A percentile compares a stretch with the other conserved stretches of the same genome.
Evolutionary conservation across 2,888 invertebrate species (phyloP).

Genomic region (Dynastes grantii): DNA sequence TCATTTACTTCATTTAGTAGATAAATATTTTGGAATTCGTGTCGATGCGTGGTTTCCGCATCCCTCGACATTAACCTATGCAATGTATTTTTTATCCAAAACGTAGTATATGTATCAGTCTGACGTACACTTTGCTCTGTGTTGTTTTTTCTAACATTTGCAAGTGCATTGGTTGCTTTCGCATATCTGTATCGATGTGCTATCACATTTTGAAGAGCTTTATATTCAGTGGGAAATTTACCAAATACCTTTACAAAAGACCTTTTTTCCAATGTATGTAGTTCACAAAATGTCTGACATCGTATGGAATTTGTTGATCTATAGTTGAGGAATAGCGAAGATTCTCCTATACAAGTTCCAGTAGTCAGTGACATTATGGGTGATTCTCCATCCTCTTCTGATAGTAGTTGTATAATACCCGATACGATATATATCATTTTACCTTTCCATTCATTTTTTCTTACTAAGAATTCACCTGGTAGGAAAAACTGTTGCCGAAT

Average conservation of each 20-base stretch:
- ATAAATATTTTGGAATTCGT: slow-evolving; percentile 55
- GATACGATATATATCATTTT: slow-evolving; percentile 72
- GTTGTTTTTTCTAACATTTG: slow-evolving; percentile 18
- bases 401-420: slow-evolving; percentile 72
- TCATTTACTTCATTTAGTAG: slow-evolving; percentile 52
- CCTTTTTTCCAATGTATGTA: slow-evolving; percentile 45
- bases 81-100: slow-evolving; percentile 55
- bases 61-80: slow-evolving; percentile 55
- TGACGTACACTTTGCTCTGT: slow-evolving; percentile 20
- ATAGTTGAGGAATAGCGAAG: slow-evolving; percentile 66
- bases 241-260: slow-evolving; percentile 39
- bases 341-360: slow-evolving; percentile 74
- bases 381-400: slow-evolving; percentile 73
- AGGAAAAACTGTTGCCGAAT: slow-evolving; percentile 74
- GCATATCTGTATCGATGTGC: slow-evolving; percentile 49
- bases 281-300: slow-evolving; percentile 49
- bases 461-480: slow-evolving; percentile 73
- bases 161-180: slow-evolving; percentile 41
- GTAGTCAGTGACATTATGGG: slow-evolving; percentile 74
- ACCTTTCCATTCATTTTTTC: slow-evolving; percentile 72
- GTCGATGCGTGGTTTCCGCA: slow-evolving; percentile 48
- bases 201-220: slow-evolving; percentile 30
- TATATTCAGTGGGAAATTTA: slow-evolving; percentile 45
- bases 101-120: slow-evolving; percentile 50
- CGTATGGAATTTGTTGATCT: slow-evolving; percentile 48